These are phyloP conservation scores for Bombycilla garrulus DNA, from an alignment of 2,113 vertebrate species.

Conservation along the genomic window DNA sequence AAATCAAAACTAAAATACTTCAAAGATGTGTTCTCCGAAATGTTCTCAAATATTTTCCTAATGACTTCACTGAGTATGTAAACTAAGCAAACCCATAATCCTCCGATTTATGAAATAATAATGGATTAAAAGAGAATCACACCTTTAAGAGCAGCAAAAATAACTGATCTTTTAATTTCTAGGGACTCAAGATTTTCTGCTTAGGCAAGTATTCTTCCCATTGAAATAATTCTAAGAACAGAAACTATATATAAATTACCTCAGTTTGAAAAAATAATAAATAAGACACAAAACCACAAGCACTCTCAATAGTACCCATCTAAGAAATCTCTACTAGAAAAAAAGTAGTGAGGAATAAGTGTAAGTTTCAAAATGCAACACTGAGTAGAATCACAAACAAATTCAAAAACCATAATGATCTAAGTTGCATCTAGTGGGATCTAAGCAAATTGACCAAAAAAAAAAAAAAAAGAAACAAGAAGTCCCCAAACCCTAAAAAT, in stretches of 20 bases:
- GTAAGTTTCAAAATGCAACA: background rate
- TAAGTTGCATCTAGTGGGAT: background rate
- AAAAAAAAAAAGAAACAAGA: background rate
- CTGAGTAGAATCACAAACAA: background rate
- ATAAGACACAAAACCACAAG: background rate
- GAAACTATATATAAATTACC: background rate
- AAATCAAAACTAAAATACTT: background rate
- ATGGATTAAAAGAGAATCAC: background rate
- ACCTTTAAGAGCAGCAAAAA: background rate
- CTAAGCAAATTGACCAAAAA: background rate
- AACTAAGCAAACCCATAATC: background rate
- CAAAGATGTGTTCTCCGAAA: background rate
- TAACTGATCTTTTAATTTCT: background rate
- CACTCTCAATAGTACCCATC: background rate
- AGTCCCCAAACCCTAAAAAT: background rate
- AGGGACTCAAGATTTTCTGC: background rate
- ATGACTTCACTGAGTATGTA: background rate
- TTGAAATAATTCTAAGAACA: background rate
- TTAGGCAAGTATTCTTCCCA: background rate
- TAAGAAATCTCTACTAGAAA: background rate
- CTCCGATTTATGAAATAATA: background rate
- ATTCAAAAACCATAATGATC: background rate
- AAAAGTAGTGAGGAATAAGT: background rate
- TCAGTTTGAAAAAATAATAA: background rate
- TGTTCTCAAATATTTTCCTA: background rate